Evolutionary conservation across 2,113 vertebrate genomes (phyloP).

Genomic region (Machaerirhynchus nigripectus): DNA sequence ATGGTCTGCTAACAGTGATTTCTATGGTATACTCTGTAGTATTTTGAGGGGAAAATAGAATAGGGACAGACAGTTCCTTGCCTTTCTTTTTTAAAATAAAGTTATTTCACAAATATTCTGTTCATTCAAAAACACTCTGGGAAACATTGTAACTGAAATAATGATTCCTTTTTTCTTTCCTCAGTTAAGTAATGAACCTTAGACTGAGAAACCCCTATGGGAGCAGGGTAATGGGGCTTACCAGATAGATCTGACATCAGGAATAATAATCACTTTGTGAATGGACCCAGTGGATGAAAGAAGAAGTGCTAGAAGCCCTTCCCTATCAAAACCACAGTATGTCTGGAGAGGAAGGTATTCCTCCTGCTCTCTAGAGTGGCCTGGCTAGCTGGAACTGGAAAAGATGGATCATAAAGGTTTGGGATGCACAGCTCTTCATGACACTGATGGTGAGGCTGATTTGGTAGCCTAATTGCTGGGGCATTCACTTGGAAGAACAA

Average conservation of each 20-base stretch:
- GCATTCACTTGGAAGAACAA: not conserved
- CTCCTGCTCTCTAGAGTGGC: fast-evolving
- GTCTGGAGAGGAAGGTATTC: not conserved
- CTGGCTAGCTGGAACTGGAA: not conserved
- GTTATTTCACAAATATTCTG: not conserved
- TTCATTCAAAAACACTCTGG: not conserved
- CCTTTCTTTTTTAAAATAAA: not conserved
- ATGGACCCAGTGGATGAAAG: not conserved
- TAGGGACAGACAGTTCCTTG: not conserved
- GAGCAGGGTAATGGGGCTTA: not conserved
- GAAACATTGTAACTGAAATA: not conserved
- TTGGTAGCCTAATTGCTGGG: not conserved
- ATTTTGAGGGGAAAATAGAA: not conserved
- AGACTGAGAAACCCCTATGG: not conserved
- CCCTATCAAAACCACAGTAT: not conserved
- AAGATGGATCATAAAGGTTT: not conserved
- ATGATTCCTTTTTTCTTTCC: not conserved
- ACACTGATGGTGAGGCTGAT: not conserved
- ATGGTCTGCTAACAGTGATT: not conserved
- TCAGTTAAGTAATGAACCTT: not conserved
- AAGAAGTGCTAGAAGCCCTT: not conserved
- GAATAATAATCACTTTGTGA: not conserved
- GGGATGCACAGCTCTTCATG: not conserved
- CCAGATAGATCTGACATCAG: not conserved
- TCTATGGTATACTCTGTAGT: not conserved